A percentile compares a stretch with the other conserved stretches of the same genome.
phyloP scores from a whole-genome alignment of 2,797 vertebrate species.

The Borostomias antarcticus region DNA sequence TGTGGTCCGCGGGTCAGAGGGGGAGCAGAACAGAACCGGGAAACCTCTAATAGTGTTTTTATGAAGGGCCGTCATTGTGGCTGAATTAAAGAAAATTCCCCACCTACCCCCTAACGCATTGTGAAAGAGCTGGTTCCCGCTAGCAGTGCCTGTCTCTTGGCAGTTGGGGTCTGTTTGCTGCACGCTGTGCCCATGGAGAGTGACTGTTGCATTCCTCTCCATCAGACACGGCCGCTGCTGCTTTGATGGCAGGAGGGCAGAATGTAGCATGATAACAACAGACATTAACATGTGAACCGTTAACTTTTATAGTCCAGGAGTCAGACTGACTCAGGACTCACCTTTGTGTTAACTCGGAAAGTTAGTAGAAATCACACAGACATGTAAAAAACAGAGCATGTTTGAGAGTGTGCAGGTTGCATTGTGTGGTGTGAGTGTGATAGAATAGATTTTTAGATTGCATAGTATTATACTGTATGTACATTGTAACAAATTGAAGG shows the following conservation, averaged over 20 bases:
- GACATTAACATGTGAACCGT: not conserved
- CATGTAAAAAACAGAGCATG: too few relatives aligned
- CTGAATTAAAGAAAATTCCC: slow-evolving; percentile 53
- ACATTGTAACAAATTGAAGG: too few relatives aligned
- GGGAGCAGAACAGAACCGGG: slow-evolving; percentile 16
- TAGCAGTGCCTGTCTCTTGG: slow-evolving; percentile 33
- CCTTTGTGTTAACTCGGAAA: not conserved
- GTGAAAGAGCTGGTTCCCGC: slow-evolving; percentile 42
- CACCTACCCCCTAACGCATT: slow-evolving; percentile 31
- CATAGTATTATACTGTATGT: too few relatives aligned
- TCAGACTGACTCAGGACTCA: too few relatives aligned
- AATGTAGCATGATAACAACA: not conserved
- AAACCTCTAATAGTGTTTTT: slow-evolving; percentile 31
- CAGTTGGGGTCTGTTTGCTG: slow-evolving; percentile 30
- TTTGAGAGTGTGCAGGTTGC: too few relatives aligned
- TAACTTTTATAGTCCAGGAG: not conserved
- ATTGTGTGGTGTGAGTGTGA: too few relatives aligned
- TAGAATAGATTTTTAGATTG: too few relatives aligned
- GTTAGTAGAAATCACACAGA: too few relatives aligned
- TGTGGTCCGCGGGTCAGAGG: not conserved
- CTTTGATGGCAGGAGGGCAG: not conserved
- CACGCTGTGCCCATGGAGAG: slow-evolving; percentile 32
- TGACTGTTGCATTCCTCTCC: slow-evolving; percentile 32
- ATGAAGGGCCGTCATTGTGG: slow-evolving; percentile 42
- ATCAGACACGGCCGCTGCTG: not conserved